A percentile compares a stretch with the other conserved stretches of the same genome.
Evolutionary conservation across 2,113 vertebrate genomes (phyloP).

Genomic region (Malurus alboscapulatus): DNA sequence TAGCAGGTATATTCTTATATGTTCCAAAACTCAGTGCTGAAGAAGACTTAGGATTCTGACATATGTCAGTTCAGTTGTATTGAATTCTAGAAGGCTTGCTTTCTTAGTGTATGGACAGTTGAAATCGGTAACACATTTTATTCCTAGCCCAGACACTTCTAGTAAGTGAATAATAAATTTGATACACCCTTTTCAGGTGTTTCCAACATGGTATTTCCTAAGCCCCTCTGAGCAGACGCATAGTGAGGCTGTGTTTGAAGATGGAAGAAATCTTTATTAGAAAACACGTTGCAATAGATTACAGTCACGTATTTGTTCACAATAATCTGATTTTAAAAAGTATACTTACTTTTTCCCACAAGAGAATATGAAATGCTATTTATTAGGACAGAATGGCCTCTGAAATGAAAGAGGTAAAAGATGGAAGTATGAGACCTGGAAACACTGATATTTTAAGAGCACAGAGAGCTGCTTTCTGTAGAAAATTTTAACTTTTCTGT

Average conservation of each 20-base stretch:
- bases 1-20: not conserved
- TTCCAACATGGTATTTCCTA: not conserved
- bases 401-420: not conserved
- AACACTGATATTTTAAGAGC: not conserved
- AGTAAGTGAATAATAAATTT: not conserved
- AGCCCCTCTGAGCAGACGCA: not conserved
- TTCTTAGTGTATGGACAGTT: not conserved
- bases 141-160: not conserved
- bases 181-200: not conserved
- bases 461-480: not conserved
- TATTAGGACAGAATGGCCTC: not conserved
- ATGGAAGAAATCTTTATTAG: not conserved
- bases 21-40: not conserved
- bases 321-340: not conserved
- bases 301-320: not conserved
- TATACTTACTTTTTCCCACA: not conserved
- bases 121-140: not conserved
- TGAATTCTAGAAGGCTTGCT: not conserved
- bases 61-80: not conserved
- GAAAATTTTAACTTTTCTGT: not conserved
- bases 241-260: not conserved
- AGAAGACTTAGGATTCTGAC: not conserved
- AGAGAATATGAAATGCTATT: not conserved
- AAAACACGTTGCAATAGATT: not conserved
- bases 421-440: not conserved